These are phyloP conservation scores for Nylanderia fulva DNA, from an alignment of 1,140 invertebrate genomes.

Conservation along the genomic window DNA sequence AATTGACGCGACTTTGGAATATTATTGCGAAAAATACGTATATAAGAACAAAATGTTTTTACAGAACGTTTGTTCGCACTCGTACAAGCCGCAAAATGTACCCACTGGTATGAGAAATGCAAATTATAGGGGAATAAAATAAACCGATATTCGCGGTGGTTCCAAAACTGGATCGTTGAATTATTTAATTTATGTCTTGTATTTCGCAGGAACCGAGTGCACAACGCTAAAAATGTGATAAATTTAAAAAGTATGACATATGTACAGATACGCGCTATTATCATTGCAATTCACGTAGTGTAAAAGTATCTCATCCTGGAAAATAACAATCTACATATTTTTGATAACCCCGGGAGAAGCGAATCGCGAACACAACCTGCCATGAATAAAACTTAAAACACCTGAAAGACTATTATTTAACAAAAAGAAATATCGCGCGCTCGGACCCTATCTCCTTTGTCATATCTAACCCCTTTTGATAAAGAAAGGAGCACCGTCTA, in stretches of 20 bases:
- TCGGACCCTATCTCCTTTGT: slow-evolving; percentile 18
- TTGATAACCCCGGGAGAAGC: not conserved
- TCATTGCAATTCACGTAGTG: not conserved
- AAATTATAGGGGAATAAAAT: slow-evolving; percentile 57
- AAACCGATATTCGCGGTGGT: slow-evolving; percentile 17
- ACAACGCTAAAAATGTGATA: not conserved
- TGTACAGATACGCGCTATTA: not conserved
- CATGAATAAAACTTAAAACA: not conserved
- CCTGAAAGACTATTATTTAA: not conserved
- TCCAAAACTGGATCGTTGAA: slow-evolving; percentile 51
- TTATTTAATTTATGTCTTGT: slow-evolving; percentile 36
- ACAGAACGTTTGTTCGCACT: not conserved
- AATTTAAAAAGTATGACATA: slow-evolving; percentile 6
- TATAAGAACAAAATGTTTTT: not conserved
- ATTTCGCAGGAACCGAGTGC: slow-evolving; percentile 15
- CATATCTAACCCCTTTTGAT: slow-evolving; percentile 14
- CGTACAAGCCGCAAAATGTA: not conserved
- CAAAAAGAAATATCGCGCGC: not conserved
- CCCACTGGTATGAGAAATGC: slow-evolving; percentile 41
- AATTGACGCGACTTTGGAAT: slow-evolving; percentile 23
- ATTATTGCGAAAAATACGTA: slow-evolving; percentile 29
- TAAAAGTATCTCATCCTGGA: not conserved
- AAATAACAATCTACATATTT: no score
- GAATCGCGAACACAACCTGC: not conserved
- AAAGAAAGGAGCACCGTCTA: slow-evolving; percentile 37